Base-by-base conservation (phyloP, 2,113 vertebrate genomes). In the Eulacestoma nigropectus region DNA sequence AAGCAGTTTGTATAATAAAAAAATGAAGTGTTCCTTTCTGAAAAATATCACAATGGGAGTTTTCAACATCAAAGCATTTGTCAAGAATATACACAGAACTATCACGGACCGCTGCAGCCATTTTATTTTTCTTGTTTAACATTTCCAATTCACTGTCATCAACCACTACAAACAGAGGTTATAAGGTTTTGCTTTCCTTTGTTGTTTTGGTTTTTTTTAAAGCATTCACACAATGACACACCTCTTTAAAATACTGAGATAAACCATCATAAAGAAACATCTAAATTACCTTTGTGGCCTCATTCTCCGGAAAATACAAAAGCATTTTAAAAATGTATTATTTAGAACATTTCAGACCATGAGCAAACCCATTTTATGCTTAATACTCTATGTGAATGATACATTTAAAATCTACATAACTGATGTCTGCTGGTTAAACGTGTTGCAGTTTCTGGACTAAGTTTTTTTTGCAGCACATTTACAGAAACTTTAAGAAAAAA, bases 111-210 rank as follows among this genome's bases (percentile, higher is more conserved):
- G 30, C 39, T 63, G 42, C 78, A 91, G 63, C 74, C 73, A 39
- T 89, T 94, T 95, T 94, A 74, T 89, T 84, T 94, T 84, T 87
- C 87, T 89, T 68, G 84, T 77, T 96, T 90, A 92, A 87, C 35
- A 86, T 90, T 93, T 96, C 57, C 63, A 87, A 95, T 92, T 90
- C 75, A 94, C 57, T 88, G 55, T 84, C 84, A 96, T 87, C 77
- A 95, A 41, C 60, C 33, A 81, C 82, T 70, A 65, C 79, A 88
- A 90, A 92, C 4, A 89, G 79, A 95, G 86, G 92, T 93, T 88
- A 76, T 46, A 42, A 56, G 50, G 46, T 50, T 93, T 88, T 76
- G 64, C 50, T 81, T 86, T 74, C n/a, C 30, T 50, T 83, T 85
- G 60, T 39, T 44, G 64, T 70, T 69, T 30, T 20, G 25, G 5